phyloP scores from a whole-genome alignment of 2,113 vertebrate genomes.

The Echinops telfairi region DNA sequence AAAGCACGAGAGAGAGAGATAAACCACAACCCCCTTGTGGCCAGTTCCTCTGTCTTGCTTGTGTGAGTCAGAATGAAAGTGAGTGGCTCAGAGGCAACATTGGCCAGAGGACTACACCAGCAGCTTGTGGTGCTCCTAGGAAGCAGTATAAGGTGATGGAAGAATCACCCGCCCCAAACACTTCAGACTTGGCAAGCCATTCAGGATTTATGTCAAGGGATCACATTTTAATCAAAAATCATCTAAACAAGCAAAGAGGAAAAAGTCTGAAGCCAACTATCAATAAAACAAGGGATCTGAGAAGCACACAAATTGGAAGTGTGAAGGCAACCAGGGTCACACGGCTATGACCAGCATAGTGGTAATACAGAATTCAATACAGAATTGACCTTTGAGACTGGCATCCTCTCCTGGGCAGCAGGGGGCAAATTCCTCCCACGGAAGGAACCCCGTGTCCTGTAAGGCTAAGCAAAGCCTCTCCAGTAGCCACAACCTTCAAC shows the following conservation, averaged over 20 bases:
- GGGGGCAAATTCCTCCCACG: not conserved
- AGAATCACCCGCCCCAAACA: not conserved
- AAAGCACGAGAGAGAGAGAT: not conserved
- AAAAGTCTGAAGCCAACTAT: constrained; percentile 42
- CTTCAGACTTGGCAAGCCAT: constrained; percentile 8
- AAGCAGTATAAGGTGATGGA: not conserved
- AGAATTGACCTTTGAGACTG: constrained; percentile 8
- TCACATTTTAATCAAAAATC: constrained; percentile 47
- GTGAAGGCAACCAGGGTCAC: not conserved
- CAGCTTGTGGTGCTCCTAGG: constrained; percentile 50
- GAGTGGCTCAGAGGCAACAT: not conserved
- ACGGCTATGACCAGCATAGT: not conserved
- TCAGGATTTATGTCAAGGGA: constrained; percentile 31
- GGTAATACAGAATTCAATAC: constrained; percentile 43
- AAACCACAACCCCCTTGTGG: not conserved
- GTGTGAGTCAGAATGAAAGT: not conserved
- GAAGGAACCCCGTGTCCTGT: not conserved
- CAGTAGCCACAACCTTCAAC: constrained; percentile 31
- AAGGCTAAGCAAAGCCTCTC: constrained; percentile 44
- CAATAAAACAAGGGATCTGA: constrained; percentile 24
- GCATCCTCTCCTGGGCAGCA: not conserved
- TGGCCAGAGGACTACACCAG: not conserved
- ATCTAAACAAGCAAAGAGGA: constrained; percentile 53
- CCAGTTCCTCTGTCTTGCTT: not conserved
- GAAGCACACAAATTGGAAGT: not conserved